Evolutionary conservation across 2,888 invertebrate genomes (phyloP).

Genomic region (Fragum whitleyi): DNA sequence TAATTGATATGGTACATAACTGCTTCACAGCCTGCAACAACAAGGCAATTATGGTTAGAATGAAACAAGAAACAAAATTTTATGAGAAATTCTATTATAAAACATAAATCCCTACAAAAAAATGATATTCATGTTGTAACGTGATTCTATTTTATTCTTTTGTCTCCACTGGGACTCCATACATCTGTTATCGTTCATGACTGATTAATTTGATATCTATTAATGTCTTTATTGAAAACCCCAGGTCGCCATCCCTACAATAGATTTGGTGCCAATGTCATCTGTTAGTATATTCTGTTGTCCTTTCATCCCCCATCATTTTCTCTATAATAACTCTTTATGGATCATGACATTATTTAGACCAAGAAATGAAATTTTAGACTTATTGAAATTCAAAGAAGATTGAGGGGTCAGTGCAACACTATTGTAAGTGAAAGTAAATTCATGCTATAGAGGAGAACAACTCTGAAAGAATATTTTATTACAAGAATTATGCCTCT

Average conservation of each 20-base stretch:
- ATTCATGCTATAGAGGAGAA: too few relatives aligned
- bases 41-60: too few relatives aligned
- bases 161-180: conserved; percentile 27
- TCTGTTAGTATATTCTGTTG: conserved; percentile 19
- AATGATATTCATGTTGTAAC: conserved; percentile 1
- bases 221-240: conserved; percentile 30
- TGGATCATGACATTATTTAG: not conserved
- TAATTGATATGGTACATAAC: too few relatives aligned
- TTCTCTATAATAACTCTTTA: not conserved
- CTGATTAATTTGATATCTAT: conserved; percentile 38
- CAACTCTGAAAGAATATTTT: too few relatives aligned
- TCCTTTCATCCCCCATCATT: conserved; percentile 2
- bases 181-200: conserved; percentile 28
- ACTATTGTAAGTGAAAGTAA: too few relatives aligned
- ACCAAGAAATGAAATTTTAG: not conserved
- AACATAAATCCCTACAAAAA: not conserved
- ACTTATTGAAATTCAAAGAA: not conserved
- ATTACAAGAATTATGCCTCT: too few relatives aligned
- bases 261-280: conserved; percentile 27
- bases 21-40: too few relatives aligned
- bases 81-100: not conserved
- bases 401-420: too few relatives aligned
- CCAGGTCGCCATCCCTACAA: conserved; percentile 21
- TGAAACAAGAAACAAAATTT: too few relatives aligned
- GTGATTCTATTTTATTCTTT: not conserved